Conservation (phyloP, 2,797 vertebrate species). For the Cyclura pinguis region DNA sequence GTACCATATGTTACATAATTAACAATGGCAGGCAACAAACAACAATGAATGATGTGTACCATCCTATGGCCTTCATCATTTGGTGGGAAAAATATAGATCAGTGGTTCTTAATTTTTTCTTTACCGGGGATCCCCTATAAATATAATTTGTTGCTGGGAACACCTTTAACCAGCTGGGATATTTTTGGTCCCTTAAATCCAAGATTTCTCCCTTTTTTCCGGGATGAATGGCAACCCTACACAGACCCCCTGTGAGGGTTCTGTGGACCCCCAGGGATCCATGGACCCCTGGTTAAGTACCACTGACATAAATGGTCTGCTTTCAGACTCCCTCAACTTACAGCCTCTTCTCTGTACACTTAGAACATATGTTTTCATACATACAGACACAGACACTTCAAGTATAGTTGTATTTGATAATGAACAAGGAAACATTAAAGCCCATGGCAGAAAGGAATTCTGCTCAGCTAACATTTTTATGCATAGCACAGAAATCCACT, state of each 20-base stretch:
- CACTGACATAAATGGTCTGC: not conserved
- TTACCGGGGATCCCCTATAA: too few relatives aligned
- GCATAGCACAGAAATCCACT: conserved; percentile 32
- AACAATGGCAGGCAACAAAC: too few relatives aligned
- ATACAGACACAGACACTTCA: conserved; percentile 14
- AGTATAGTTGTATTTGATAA: conserved; percentile 21
- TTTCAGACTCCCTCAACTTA: not conserved
- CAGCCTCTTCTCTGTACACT: conserved; percentile 18
- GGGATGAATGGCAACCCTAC: too few relatives aligned
- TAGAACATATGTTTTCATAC: conserved; percentile 56
- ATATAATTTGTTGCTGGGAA: too few relatives aligned
- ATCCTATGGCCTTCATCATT: not conserved
- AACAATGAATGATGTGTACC: not conserved
- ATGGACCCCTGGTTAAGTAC: too few relatives aligned
- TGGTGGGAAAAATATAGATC: not conserved
- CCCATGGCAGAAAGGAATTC: conserved; percentile 46
- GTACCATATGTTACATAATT: too few relatives aligned
- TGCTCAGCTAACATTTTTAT: conserved; percentile 49
- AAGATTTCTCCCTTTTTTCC: too few relatives aligned
- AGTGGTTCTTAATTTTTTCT: too few relatives aligned
- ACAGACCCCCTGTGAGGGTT: too few relatives aligned
- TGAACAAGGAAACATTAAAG: conserved; percentile 35
- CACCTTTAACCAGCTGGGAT: too few relatives aligned
- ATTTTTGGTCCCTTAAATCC: too few relatives aligned
- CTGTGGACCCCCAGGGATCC: too few relatives aligned